Evolutionary conservation across 30 jellyfish, hydroid and myxozoan genomes (phyloP).

Genomic region (Phacellophora camtschatica): DNA sequence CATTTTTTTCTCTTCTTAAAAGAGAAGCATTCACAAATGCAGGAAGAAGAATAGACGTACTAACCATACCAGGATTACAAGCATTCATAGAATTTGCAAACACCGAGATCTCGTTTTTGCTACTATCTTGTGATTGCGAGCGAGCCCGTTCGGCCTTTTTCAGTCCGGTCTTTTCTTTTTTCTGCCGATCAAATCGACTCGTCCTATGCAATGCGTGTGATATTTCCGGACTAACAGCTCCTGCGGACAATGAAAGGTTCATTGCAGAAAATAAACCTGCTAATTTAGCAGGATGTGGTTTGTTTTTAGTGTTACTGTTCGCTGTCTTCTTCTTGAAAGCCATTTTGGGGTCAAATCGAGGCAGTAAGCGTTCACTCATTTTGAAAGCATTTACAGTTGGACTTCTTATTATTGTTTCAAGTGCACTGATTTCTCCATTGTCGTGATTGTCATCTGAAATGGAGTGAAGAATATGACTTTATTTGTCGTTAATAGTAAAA

Average conservation of each 20-base stretch:
- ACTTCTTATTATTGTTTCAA: conserved; percentile 18
- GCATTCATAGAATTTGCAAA: conserved; percentile 39
- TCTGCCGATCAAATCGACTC: too few species aligned
- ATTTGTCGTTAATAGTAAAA: too few species aligned
- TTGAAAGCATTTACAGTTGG: conserved; percentile 58
- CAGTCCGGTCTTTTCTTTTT: not conserved
- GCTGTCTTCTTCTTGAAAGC: not conserved
- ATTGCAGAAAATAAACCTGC: conserved; percentile 82
- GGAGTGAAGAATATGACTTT: too few species aligned
- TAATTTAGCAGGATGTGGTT: conserved; percentile 50
- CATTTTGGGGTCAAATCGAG: conserved; percentile 33
- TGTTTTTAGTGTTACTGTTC: not conserved
- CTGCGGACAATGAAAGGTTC: conserved; percentile 78
- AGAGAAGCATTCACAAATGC: conserved; percentile 8
- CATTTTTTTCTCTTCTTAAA: not conserved
- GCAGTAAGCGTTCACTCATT: conserved; percentile 39
- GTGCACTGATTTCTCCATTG: too few species aligned
- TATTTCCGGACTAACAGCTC: conserved; percentile 78
- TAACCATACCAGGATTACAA: conserved; percentile 32
- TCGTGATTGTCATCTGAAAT: too few species aligned
- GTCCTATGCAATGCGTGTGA: conserved; percentile 46
- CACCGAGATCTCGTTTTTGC: conserved; percentile 12
- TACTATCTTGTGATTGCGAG: conserved; percentile 25
- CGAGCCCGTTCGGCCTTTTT: not conserved
- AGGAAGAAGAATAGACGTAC: conserved; percentile 45